phyloP scores from a whole-genome alignment of 2,113 vertebrate genomes.

The Dendropsophus ebraccatus region DNA sequence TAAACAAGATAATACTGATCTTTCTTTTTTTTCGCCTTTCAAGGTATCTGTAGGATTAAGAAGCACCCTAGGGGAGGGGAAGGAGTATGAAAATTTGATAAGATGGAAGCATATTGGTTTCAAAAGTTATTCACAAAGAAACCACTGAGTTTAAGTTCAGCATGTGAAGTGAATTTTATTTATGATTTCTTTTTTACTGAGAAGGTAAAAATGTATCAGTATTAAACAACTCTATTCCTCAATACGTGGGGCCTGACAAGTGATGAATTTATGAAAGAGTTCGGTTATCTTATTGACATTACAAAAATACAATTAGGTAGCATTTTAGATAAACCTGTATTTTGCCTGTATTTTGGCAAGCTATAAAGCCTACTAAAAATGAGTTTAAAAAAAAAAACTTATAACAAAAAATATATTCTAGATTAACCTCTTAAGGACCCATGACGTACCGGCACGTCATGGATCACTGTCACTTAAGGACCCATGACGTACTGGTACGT shows the following conservation, averaged over 20 bases:
- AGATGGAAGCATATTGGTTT: background rate
- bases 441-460: too few species aligned
- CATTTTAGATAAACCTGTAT: background rate
- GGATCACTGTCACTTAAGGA: too few species aligned
- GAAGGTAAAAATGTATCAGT: background rate
- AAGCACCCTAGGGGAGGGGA: background rate
- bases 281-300: background rate
- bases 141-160: background rate
- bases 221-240: background rate
- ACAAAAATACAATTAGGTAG: background rate
- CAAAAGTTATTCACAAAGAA: background rate
- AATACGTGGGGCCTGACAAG: background rate
- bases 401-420: too few species aligned
- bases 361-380: too few species aligned
- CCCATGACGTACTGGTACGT: too few species aligned
- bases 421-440: too few species aligned
- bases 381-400: too few species aligned
- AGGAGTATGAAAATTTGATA: background rate
- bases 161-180: background rate
- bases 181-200: background rate
- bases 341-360: too few species aligned
- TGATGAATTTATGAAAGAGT: background rate
- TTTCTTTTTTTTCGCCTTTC: background rate
- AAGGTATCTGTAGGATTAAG: background rate
- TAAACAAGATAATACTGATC: conserved; percentile 13